These are phyloP conservation scores for Pocillopora verrucosa DNA, from an alignment of 64 coral and sea anemone genomes.

Conservation along the genomic window DNA sequence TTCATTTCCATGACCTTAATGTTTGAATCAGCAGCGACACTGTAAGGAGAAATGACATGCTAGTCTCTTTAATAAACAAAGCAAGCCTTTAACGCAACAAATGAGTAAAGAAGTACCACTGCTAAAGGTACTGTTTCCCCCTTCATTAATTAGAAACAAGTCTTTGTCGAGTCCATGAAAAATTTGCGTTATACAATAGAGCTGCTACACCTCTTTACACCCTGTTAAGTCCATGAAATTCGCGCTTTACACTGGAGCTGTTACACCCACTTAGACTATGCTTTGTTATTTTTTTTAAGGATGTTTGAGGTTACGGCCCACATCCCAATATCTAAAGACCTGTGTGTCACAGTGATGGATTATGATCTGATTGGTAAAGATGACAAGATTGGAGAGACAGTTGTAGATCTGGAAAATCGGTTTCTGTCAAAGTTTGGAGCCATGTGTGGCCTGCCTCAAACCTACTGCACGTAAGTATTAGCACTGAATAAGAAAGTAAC, in stretches of 20 bases:
- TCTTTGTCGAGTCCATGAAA: no score
- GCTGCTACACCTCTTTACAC: no score
- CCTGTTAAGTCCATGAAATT: no score
- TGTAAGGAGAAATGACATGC: no score
- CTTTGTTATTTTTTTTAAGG: slow-evolving; percentile 36
- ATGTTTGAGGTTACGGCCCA: slow-evolving; percentile 93
- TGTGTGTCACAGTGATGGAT: slow-evolving; percentile 77
- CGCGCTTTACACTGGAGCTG: not conserved
- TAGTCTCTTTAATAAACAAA: no score
- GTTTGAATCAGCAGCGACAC: no score
- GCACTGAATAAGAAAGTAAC: not conserved
- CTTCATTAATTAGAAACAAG: no score
- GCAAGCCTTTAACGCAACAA: no score
- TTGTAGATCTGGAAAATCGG: slow-evolving; percentile 89
- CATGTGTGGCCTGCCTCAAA: slow-evolving; percentile 73
- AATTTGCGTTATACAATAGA: no score
- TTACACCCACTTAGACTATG: not conserved
- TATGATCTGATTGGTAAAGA: slow-evolving; percentile 89
- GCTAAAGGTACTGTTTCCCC: no score
- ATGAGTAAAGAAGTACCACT: no score
- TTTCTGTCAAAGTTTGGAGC: slow-evolving; percentile 83
- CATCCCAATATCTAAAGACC: slow-evolving; percentile 90
- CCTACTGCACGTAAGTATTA: slow-evolving; percentile 85
- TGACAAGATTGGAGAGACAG: slow-evolving; percentile 89
- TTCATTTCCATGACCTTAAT: no score